These are phyloP conservation scores for Sebastes hubbsi DNA, from an alignment of 2,797 vertebrate species.

Conservation along the genomic window DNA sequence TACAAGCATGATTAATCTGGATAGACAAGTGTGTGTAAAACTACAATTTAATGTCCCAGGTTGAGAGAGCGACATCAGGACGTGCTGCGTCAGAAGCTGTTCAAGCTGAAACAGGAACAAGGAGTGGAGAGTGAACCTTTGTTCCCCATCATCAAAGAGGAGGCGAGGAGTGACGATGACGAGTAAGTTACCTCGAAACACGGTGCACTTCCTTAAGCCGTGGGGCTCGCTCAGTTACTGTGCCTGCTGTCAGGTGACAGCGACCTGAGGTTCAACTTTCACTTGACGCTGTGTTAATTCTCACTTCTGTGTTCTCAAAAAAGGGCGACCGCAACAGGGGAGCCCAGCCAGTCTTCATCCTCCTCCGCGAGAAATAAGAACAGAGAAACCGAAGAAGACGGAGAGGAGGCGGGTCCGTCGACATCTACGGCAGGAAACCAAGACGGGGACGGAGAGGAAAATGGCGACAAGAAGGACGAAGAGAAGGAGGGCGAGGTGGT, in stretches of 20 bases:
- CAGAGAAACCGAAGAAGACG: constrained; percentile 1
- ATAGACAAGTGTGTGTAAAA: neutral
- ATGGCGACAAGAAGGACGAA: constrained; percentile 54
- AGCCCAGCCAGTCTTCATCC: constrained; percentile 38
- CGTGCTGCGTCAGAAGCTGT: constrained; percentile 95
- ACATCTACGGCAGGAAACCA: constrained; percentile 44
- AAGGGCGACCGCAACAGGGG: neutral
- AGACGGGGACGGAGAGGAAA: constrained; percentile 45
- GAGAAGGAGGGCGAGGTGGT: constrained; percentile 78
- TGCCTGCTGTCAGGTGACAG: neutral
- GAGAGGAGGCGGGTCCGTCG: constrained; percentile 47
- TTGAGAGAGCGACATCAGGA: constrained; percentile 97
- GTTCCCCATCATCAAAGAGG: constrained; percentile 93
- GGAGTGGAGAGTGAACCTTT: constrained; percentile 95
- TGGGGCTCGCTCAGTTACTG: neutral
- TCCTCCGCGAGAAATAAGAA: constrained; percentile 29
- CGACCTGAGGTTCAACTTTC: neutral
- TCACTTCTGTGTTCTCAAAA: neutral
- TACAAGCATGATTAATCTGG: neutral
- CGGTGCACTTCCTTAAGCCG: neutral
- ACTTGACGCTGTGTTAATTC: neutral
- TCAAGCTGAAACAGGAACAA: constrained; percentile 97
- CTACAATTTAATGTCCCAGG: constrained; percentile 69
- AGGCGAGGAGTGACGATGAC: constrained; percentile 76
- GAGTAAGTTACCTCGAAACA: constrained; percentile 71